Conservation (phyloP, 92 coral and sea anemone genomes). For the Diadumene lineata region DNA sequence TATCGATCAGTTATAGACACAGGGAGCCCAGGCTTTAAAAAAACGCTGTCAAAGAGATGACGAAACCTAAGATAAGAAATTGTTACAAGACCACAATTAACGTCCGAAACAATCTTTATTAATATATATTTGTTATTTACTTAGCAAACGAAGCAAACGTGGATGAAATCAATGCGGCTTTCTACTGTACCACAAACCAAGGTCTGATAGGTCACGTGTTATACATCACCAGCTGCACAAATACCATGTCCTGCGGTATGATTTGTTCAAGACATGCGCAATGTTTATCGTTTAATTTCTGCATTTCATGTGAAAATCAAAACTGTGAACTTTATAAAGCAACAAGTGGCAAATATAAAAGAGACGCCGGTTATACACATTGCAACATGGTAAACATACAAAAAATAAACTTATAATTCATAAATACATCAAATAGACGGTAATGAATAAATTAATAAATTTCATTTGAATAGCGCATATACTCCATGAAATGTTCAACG, state of each 20-base stretch:
- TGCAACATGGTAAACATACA: slow-evolving; percentile 7
- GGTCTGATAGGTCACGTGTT: slow-evolving; percentile 6
- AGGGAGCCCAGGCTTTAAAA: no score
- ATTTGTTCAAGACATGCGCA: slow-evolving; percentile 33
- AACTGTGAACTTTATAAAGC: slow-evolving; percentile 19
- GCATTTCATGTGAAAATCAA: neutral
- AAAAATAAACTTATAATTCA: no score
- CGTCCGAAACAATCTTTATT: no score
- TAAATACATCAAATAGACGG: no score
- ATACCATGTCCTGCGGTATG: slow-evolving; percentile 23
- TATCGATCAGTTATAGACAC: no score
- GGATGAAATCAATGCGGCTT: neutral
- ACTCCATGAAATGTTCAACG: no score
- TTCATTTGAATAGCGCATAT: no score
- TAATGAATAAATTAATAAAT: no score
- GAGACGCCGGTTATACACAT: neutral
- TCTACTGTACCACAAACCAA: neutral
- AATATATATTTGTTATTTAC: neutral
- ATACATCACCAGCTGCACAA: neutral
- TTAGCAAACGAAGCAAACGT: neutral
- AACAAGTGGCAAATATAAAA: neutral
- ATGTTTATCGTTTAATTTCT: slow-evolving; percentile 27
- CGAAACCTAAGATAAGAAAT: no score
- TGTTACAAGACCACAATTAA: no score
- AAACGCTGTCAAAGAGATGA: no score